A percentile compares a stretch with the other conserved stretches of the same genome.
phyloP scores from a whole-genome alignment of 2,797 vertebrate species.

The Cichlasoma orientale region DNA sequence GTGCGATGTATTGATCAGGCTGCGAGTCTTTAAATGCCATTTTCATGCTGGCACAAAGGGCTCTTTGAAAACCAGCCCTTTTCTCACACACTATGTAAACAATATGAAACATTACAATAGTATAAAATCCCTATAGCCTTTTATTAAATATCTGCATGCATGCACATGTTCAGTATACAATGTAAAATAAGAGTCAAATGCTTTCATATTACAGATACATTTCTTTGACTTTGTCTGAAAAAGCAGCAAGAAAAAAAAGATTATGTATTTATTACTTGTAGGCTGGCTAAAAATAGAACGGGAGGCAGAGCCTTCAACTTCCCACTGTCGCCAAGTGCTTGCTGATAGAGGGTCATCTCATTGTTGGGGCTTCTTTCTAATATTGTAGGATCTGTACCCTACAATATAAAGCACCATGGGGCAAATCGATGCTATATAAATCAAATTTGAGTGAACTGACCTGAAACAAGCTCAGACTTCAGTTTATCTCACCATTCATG shows the following conservation, averaged over 20 bases:
- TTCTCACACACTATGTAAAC: neutral
- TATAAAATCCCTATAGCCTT: neutral
- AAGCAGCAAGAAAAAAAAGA: fast-evolving
- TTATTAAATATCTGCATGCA: neutral
- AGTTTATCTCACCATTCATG: neutral
- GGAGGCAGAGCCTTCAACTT: too few relatives aligned
- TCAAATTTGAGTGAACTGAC: neutral
- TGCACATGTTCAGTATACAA: neutral
- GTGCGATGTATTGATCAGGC: constrained; percentile 69
- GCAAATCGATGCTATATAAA: neutral
- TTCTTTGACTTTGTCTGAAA: neutral
- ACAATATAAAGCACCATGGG: neutral
- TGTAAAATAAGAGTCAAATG: neutral
- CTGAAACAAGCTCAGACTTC: neutral
- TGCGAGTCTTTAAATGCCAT: constrained; percentile 39
- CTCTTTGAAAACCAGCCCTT: neutral
- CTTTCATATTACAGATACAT: fast-evolving
- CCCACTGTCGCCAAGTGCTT: too few relatives aligned
- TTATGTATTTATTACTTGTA: too few relatives aligned
- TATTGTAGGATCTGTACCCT: neutral
- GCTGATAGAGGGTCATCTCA: neutral
- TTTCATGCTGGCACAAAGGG: constrained; percentile 36
- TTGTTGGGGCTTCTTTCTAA: neutral
- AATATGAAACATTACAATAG: neutral
- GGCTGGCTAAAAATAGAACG: too few relatives aligned